A percentile compares a stretch with the other conserved stretches of the same genome.
Conservation (phyloP, 2,113 vertebrate species). For the Nothocercus julius region DNA sequence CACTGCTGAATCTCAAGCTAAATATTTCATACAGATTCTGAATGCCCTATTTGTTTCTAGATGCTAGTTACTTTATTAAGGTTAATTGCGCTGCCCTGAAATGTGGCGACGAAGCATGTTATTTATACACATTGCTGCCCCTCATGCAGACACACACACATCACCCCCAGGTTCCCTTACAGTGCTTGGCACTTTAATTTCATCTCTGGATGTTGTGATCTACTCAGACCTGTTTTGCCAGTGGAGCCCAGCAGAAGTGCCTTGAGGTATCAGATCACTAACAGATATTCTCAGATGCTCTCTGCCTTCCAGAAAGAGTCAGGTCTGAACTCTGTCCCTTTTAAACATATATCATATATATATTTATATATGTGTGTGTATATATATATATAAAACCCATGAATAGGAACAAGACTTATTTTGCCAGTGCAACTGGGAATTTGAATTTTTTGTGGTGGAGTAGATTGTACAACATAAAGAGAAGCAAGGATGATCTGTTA, state of each 20-base stretch:
- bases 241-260: not conserved
- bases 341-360: not conserved
- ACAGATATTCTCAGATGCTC: not conserved
- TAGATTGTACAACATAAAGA: not conserved
- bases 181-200: not conserved
- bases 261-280: not conserved
- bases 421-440: not conserved
- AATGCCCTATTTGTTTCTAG: slow-evolving; percentile 65
- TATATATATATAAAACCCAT: not conserved
- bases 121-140: slow-evolving; percentile 35
- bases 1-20: not conserved
- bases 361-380: no score
- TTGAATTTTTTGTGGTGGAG: not conserved
- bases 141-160: not conserved
- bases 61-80: slow-evolving; percentile 64
- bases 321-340: not conserved
- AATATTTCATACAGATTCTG: slow-evolving; percentile 57
- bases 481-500: slow-evolving; percentile 33
- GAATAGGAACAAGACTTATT: not conserved
- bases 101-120: slow-evolving; percentile 17
- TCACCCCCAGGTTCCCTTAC: not conserved
- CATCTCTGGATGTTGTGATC: not conserved
- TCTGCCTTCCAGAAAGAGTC: not conserved
- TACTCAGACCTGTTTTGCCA: not conserved
- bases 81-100: slow-evolving; percentile 63